These are phyloP conservation scores for Ectemnius lituratus DNA, from an alignment of 2,888 invertebrate genomes.

Conservation along the genomic window DNA sequence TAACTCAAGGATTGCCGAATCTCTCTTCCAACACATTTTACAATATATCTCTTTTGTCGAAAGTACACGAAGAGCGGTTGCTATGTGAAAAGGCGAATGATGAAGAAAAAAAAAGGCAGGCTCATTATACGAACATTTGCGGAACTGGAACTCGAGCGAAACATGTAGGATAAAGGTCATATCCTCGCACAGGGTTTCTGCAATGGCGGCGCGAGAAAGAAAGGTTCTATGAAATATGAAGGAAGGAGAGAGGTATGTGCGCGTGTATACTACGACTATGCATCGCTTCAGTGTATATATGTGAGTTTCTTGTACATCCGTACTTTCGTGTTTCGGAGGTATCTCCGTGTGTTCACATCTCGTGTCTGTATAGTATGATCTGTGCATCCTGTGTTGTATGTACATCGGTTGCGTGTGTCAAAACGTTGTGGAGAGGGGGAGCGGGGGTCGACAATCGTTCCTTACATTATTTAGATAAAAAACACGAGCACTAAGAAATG, in stretches of 20 bases:
- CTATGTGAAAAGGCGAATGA: too few relatives aligned
- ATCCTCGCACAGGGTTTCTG: neutral
- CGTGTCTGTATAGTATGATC: neutral
- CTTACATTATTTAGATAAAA: constrained; percentile 12
- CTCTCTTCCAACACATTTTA: too few relatives aligned
- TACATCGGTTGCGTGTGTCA: constrained; percentile 40
- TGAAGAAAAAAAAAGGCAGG: too few relatives aligned
- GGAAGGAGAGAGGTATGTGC: constrained; percentile 41
- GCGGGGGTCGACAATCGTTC: constrained; percentile 30
- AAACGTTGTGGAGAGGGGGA: constrained; percentile 27
- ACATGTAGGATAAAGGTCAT: too few relatives aligned
- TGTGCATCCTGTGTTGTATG: constrained; percentile 31
- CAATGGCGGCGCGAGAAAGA: constrained; percentile 10
- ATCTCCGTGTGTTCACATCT: too few relatives aligned
- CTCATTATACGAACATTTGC: too few relatives aligned
- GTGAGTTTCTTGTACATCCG: constrained; percentile 7
- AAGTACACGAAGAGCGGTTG: too few relatives aligned
- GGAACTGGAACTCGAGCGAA: too few relatives aligned
- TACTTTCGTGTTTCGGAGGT: neutral
- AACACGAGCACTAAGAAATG: constrained; percentile 58
- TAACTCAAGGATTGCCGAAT: too few relatives aligned
- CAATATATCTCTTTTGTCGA: too few relatives aligned
- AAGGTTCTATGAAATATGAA: constrained; percentile 3
- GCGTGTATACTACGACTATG: constrained; percentile 54
- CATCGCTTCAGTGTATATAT: constrained; percentile 25